phyloP scores from a whole-genome alignment of 2,888 invertebrate genomes.

The Lycocerus yunnanus region DNA sequence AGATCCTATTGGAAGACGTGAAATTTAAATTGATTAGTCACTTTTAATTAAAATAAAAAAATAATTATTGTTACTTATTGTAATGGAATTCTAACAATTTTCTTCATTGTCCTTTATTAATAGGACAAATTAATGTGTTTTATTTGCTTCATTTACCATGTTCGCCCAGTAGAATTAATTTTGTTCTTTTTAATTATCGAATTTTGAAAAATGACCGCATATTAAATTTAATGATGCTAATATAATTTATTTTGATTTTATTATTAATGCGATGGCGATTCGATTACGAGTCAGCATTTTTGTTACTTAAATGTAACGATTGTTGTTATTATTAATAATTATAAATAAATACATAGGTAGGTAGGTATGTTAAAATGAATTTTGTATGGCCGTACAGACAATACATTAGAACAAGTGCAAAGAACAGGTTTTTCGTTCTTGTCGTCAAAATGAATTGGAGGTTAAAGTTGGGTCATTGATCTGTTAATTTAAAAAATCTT shows the following conservation, averaged over 20 bases:
- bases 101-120: background rate
- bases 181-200: background rate
- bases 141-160: background rate
- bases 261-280: background rate
- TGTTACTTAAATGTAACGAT: background rate
- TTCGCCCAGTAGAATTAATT: background rate
- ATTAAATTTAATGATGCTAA: background rate
- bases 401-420: conserved; percentile 5
- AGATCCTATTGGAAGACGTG: background rate
- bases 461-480: background rate
- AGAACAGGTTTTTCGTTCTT: conserved; percentile 2
- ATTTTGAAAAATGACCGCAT: background rate
- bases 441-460: background rate
- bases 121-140: background rate
- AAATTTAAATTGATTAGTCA: background rate
- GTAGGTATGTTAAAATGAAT: background rate
- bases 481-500: background rate
- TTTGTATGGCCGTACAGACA: background rate
- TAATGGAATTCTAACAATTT: background rate
- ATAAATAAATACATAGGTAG: background rate
- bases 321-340: background rate
- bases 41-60: background rate
- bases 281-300: background rate
- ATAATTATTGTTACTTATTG: background rate
- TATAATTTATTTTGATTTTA: background rate